phyloP scores from a whole-genome alignment of 2,797 vertebrate species.

The Amblyraja radiata region DNA sequence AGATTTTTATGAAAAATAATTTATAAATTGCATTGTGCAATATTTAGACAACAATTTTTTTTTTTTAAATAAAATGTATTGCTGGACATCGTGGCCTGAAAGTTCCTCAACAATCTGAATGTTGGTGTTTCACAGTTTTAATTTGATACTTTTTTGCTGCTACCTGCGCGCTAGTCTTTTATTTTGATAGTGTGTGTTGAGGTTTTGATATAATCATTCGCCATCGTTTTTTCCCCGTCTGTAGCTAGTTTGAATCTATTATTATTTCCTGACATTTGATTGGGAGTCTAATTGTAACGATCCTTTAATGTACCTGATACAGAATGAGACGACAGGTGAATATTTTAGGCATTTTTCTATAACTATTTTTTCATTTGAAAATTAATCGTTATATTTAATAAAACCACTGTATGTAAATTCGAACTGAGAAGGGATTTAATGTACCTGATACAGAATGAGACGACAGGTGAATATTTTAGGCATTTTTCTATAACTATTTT shows the following conservation, averaged over 20 bases:
- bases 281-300: not conserved
- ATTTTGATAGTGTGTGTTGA: not conserved
- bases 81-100: not conserved
- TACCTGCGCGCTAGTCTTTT: not conserved
- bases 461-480: too few species aligned
- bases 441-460: too few species aligned
- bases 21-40: not conserved
- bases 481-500: too few species aligned
- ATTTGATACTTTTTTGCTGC: not conserved
- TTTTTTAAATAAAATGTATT: not conserved
- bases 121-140: not conserved
- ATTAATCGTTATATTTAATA: too few species aligned
- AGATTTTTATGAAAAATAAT: not conserved
- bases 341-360: too few species aligned
- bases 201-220: not conserved
- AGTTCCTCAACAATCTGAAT: not conserved
- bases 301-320: not conserved
- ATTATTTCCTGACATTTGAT: not conserved
- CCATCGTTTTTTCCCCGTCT: not conserved
- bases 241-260: not conserved
- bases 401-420: too few species aligned
- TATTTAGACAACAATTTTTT: too few species aligned
- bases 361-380: too few species aligned
- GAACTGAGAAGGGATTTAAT: too few species aligned
- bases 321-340: too few species aligned